Evolutionary conservation across 1,140 invertebrate species (phyloP).

Genomic region (Zaprionus nigranus): DNA sequence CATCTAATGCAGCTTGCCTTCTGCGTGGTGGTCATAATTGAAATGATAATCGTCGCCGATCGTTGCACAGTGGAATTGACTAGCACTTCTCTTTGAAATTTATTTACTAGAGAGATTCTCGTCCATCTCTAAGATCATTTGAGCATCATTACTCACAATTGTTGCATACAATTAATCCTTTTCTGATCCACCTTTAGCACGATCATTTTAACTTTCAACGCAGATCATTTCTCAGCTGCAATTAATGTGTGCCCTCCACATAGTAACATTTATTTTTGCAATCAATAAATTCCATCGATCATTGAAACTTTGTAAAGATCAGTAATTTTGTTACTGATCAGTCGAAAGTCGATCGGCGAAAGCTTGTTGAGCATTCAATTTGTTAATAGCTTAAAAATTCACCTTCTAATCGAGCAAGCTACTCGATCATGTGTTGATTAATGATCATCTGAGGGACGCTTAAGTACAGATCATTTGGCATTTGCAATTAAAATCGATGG

Average conservation of each 20-base stretch:
- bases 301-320: constrained; percentile 8
- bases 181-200: not conserved
- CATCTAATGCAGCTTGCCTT: constrained; percentile 67
- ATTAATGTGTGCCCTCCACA: not conserved
- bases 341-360: constrained; percentile 8
- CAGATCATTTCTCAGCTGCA: constrained; percentile 13
- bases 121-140: not conserved
- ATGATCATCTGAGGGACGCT: not conserved
- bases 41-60: constrained; percentile 48
- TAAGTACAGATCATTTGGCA: constrained; percentile 8
- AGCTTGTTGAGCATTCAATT: constrained; percentile 14
- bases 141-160: not conserved
- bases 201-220: not conserved
- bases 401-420: constrained; percentile 4
- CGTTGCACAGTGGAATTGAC: constrained; percentile 39
- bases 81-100: not conserved
- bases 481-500: not conserved
- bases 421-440: constrained; percentile 3
- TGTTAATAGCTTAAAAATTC: constrained; percentile 27
- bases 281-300: constrained; percentile 14
- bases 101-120: no score
- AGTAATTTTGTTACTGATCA: constrained; percentile 1
- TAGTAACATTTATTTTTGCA: not conserved
- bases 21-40: constrained; percentile 52
- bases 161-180: not conserved